Percentiles rank a stretch among this genome's conserved stretches.
These are phyloP conservation scores for Australoheros scitulus DNA, from an alignment of 2,113 vertebrate genomes.

Conservation along the genomic window DNA sequence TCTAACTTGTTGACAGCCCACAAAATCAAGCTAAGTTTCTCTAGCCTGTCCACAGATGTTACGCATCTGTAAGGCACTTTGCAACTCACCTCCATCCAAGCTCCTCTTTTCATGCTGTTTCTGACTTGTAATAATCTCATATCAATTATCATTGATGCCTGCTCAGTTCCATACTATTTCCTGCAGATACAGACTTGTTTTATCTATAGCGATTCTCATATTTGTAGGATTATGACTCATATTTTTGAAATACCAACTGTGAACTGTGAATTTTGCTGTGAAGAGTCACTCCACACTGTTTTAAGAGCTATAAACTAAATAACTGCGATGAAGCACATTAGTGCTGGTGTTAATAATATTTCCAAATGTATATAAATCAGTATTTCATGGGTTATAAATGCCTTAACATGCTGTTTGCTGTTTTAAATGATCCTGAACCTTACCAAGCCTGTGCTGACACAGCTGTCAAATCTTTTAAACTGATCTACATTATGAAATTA, in stretches of 20 bases:
- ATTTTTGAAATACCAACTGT: background rate
- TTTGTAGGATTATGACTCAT: no score
- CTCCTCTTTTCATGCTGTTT: background rate
- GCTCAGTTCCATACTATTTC: background rate
- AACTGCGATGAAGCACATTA: background rate
- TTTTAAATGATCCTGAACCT: background rate
- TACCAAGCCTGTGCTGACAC: background rate
- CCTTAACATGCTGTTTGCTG: no score
- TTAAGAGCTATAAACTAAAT: background rate
- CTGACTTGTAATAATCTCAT: background rate
- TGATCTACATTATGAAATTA: background rate
- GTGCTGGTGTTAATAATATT: no score
- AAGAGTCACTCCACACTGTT: background rate
- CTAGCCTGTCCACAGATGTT: background rate
- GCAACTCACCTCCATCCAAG: background rate
- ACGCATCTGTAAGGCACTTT: background rate
- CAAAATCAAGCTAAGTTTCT: background rate
- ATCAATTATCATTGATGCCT: background rate
- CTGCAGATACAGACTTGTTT: background rate
- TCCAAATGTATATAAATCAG: no score
- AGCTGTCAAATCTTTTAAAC: no score
- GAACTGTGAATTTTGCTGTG: background rate
- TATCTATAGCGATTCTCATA: background rate
- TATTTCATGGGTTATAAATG: no score
- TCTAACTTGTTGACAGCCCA: no score